phyloP scores from a whole-genome alignment of 1,140 invertebrate genomes.

The Fopius arisanus region DNA sequence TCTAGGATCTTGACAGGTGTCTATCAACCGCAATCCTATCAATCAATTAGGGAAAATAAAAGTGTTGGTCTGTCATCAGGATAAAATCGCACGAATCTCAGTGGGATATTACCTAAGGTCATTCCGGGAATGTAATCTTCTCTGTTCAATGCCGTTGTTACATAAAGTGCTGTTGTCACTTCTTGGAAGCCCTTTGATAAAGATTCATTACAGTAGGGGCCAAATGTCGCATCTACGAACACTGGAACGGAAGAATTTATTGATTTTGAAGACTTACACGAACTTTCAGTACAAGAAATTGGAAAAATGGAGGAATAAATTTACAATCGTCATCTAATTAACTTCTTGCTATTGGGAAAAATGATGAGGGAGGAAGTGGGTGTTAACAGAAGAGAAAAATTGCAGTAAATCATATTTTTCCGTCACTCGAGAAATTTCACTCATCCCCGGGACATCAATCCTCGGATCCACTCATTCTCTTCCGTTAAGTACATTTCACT shows the following conservation, averaged over 20 bases:
- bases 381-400: too few species aligned
- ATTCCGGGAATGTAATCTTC: constrained; percentile 57
- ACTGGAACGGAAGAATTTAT: constrained; percentile 44
- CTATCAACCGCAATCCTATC: constrained; percentile 55
- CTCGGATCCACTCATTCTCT: too few species aligned
- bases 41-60: constrained; percentile 10
- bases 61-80: neutral
- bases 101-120: constrained; percentile 49
- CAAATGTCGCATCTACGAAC: constrained; percentile 58
- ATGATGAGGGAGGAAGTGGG: too few species aligned
- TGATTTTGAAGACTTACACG: neutral
- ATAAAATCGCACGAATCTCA: too few species aligned
- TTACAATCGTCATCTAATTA: too few species aligned
- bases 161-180: constrained; percentile 52
- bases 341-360: too few species aligned
- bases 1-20: constrained; percentile 55
- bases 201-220: constrained; percentile 59
- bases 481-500: too few species aligned
- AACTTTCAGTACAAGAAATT: neutral
- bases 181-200: constrained; percentile 55
- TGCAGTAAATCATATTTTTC: too few species aligned
- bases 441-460: too few species aligned
- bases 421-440: too few species aligned
- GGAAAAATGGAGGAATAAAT: neutral
- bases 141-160: constrained; percentile 58